Percentiles rank a stretch among this genome's conserved stretches.
Conservation (phyloP, 2,888 invertebrate genomes). For the Ophion costatus region DNA sequence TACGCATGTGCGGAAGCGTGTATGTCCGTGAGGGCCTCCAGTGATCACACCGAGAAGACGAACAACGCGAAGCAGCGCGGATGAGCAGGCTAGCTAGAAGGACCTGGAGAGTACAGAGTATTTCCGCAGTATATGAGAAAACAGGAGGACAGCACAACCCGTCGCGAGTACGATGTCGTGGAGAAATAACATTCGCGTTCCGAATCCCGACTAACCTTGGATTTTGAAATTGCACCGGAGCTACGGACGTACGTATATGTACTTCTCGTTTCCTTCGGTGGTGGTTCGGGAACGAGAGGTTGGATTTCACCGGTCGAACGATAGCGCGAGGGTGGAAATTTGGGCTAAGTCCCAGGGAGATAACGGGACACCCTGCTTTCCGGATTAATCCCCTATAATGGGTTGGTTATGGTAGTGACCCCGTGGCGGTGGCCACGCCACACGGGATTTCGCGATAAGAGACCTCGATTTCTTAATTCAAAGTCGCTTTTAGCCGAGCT, state of each 20-base stretch:
- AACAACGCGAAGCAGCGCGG: conserved; percentile 19
- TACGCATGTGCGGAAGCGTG: not conserved
- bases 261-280: conserved; percentile 12
- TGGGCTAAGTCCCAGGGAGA: conserved; percentile 42
- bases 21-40: not conserved
- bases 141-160: conserved; percentile 26
- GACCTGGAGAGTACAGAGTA: conserved; percentile 22
- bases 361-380: conserved; percentile 49
- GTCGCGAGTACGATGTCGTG: conserved; percentile 3
- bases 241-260: conserved; percentile 14
- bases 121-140: conserved; percentile 19
- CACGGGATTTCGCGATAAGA: conserved; percentile 36
- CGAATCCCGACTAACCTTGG: conserved; percentile 28
- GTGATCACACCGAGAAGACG: not conserved
- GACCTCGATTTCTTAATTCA: conserved; percentile 45
- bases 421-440: not conserved
- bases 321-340: conserved; percentile 53
- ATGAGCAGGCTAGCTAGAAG: conserved; percentile 8
- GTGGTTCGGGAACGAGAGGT: not conserved
- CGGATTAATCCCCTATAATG: conserved; percentile 67
- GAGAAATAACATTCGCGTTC: conserved; percentile 37
- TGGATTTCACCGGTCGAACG: conserved; percentile 39
- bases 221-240: conserved; percentile 39
- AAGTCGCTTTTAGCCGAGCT: not conserved
- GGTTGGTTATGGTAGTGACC: conserved; percentile 61